Base-by-base conservation (phyloP, 1,140 invertebrate genomes). In the Cheumatopsyche charites region DNA sequence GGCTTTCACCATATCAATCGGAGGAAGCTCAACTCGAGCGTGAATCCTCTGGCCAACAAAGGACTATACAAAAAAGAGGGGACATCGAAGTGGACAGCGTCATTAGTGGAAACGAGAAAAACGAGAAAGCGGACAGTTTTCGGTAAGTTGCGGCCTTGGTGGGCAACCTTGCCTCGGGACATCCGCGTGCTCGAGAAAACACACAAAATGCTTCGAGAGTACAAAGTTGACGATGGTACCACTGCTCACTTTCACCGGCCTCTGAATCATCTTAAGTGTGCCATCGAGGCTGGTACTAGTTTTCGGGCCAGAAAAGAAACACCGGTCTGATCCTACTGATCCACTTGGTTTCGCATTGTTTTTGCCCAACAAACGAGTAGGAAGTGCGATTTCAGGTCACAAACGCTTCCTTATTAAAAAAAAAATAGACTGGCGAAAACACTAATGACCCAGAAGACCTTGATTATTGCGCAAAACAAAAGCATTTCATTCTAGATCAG, bases 181-280 rank as follows among this genome's bases (percentile, higher is more conserved):
- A 70, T 63, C 36, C 62, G 63, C 68, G 67, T 67, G 17, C n/a
- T n/a, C n/a, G 29, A 36, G 9, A 36, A 36, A 36, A 36, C 3
- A 36, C 3, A 9, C 3, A 36, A 36, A 36, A 36, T 36, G 9
- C 9, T 36, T 9, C 29, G 29, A 36, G 29, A 4, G 29, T 9
- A 36, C 29, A 36, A 36, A 9, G 29, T 3, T 43, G 23, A 21
- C 15, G 23, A 21, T 11, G 23, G 62, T 41, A 65, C 58, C 45
- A 42, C 21, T 55, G 36, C 62, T 68, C 43, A 73, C 72, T 73
- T 73, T 73, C 72, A 73, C 72, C 72, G 61, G 62, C 67, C 61
- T 55, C 47, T 67, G 26, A 47, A 43, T 41, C 72, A 25, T 25
- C 67, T 69, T 62, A 73, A 73, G 72, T 73, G 42, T 73, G 72